Evolutionary conservation across 1,140 invertebrate genomes (phyloP).

Genomic region (Rhyacophila brunnea): DNA sequence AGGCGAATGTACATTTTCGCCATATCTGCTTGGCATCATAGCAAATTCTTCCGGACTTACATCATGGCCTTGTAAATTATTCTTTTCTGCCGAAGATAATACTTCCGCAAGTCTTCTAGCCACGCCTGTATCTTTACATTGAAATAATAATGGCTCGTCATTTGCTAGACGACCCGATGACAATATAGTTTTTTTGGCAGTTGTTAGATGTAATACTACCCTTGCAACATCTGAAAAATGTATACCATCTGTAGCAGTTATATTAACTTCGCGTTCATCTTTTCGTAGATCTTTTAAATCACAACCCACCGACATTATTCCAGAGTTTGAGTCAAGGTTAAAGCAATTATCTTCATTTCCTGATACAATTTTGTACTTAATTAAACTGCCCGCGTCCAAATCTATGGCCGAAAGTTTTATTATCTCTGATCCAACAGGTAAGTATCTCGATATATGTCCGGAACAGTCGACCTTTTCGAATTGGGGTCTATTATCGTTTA

Average conservation of each 20-base stretch:
- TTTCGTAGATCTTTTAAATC: slow-evolving; percentile 67
- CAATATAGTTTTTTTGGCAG: slow-evolving; percentile 52
- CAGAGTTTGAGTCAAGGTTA: slow-evolving; percentile 70
- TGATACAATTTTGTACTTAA: slow-evolving; percentile 78
- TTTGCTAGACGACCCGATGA: slow-evolving; percentile 29
- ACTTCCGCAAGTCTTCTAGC: slow-evolving; percentile 69
- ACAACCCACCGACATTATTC: slow-evolving; percentile 59
- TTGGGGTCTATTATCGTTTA: slow-evolving; percentile 86
- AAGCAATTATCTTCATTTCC: slow-evolving; percentile 85
- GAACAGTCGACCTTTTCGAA: slow-evolving; percentile 74
- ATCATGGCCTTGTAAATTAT: slow-evolving; percentile 60
- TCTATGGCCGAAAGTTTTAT: slow-evolving; percentile 85
- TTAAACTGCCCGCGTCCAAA: slow-evolving; percentile 78
- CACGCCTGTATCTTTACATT: slow-evolving; percentile 78
- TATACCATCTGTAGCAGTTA: slow-evolving; percentile 83
- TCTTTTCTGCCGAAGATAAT: slow-evolving; percentile 68
- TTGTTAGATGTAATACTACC: slow-evolving; percentile 65
- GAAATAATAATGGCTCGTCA: slow-evolving; percentile 57
- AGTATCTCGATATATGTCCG: slow-evolving; percentile 70
- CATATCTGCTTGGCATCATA: slow-evolving; percentile 73
- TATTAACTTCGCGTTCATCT: slow-evolving; percentile 65
- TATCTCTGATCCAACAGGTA: slow-evolving; percentile 74
- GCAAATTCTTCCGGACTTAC: slow-evolving; percentile 59
- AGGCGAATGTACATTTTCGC: slow-evolving; percentile 75
- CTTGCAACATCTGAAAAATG: slow-evolving; percentile 77